A percentile compares a stretch with the other conserved stretches of the same genome.
Evolutionary conservation across 2,113 vertebrate species (phyloP).

Genomic region (Isurus oxyrinchus): DNA sequence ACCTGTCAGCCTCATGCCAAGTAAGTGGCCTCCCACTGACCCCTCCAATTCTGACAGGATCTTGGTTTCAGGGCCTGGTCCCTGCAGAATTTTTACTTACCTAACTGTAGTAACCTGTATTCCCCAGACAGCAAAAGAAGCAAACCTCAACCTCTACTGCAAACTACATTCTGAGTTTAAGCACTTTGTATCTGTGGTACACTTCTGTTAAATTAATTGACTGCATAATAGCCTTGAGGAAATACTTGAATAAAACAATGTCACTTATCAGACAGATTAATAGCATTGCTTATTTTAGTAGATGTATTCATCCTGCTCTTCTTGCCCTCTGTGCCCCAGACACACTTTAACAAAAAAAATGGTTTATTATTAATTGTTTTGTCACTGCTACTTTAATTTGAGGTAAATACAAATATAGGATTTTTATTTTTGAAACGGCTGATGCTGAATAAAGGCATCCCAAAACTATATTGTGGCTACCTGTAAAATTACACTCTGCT

Average conservation of each 20-base stretch:
- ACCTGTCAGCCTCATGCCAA: not conserved
- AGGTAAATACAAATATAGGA: not conserved
- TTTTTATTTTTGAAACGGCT: not conserved
- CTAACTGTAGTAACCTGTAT: not conserved
- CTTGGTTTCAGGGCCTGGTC: not conserved
- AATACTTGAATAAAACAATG: not conserved
- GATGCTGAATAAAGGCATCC: not conserved
- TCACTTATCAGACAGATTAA: constrained; percentile 13
- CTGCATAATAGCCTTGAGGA: not conserved
- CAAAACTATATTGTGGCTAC: not conserved
- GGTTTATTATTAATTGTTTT: not conserved
- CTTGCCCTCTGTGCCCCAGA: not conserved
- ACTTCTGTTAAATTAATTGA: constrained; percentile 19
- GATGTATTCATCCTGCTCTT: not conserved
- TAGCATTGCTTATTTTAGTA: not conserved
- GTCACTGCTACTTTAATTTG: not conserved
- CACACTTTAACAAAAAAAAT: not conserved
- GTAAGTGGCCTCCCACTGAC: not conserved
- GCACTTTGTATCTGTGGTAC: not conserved
- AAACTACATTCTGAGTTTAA: not conserved
- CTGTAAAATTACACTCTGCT: not conserved
- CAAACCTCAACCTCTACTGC: not conserved
- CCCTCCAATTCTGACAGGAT: not conserved
- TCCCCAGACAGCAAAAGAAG: not conserved
- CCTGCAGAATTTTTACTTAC: not conserved